Base-by-base conservation (phyloP, 2,888 invertebrate genomes). In the Eristalis intricaria region DNA sequence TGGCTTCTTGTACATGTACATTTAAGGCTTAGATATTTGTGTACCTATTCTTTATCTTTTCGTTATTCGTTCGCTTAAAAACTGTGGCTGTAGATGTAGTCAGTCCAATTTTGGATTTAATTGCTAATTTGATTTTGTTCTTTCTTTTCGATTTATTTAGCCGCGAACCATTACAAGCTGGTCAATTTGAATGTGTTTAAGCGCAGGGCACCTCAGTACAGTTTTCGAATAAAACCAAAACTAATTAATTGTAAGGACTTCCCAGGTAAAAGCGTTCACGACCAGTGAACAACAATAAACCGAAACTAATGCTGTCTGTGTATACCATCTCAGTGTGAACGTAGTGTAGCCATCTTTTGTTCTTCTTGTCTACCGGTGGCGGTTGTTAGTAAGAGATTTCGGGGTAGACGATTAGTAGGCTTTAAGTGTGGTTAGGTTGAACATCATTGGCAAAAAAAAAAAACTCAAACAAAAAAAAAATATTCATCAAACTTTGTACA, bases 171-270 rank as follows among this genome's bases (percentile, higher is more conserved):
- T 89, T 93, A 93, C 90, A 94, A 94, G 93, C 93, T 94, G 89
- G 95, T 95, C 90, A 95, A 94, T 90, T 93, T 95, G 73, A 95
- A 95, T 91, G 92, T 93, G 58, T 89, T 90, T 87, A 92, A 91
- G 90, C 95, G 90, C 85, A 91, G 91, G 76, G 91, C 93, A 82
- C 93, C 93, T 84, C 91, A 91, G 82, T 93, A 93, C 89, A 90
- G 92, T 81, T 92, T 93, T 91, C 92, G 92, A 89, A 91, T 92
- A 90, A 92, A 91, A 91, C 90, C 92, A 89, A 91, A 91, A 90
- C 90, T 92, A 88, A 90, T 90, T 85, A 89, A 90, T 89, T 90
- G 90, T 90, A 90, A 91, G 89, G 91, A 84, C 26, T 85, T 90
- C 89, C 92, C 92, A 92, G 93, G 92, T 92, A 93, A 92, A 91